phyloP scores from a whole-genome alignment of 2,797 vertebrate species.

The Hydrocynus forskahlii region DNA sequence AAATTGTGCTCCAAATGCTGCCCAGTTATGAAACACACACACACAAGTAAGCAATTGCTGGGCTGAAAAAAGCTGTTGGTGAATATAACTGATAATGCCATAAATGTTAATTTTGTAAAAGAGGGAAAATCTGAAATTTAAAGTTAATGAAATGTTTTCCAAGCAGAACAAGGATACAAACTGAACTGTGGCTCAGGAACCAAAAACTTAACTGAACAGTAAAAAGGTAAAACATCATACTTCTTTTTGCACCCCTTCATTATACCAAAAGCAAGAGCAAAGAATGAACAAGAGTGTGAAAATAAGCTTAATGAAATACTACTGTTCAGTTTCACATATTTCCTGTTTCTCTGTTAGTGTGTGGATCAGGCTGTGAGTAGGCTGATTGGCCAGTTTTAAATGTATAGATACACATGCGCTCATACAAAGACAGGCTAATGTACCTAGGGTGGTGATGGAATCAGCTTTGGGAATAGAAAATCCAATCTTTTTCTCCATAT shows the following conservation, averaged over 20 bases:
- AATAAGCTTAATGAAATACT: neutral
- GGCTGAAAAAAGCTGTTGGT: too few relatives aligned
- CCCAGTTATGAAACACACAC: too few relatives aligned
- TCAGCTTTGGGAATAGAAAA: constrained; percentile 37
- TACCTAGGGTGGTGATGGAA: constrained; percentile 35
- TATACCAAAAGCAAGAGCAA: neutral
- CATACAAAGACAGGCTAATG: constrained; percentile 5
- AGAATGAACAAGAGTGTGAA: neutral
- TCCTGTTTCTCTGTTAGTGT: constrained; percentile 21
- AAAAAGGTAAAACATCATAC: too few relatives aligned
- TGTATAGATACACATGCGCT: constrained; percentile 10
- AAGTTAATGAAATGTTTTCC: too few relatives aligned
- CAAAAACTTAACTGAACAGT: too few relatives aligned
- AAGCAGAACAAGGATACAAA: too few relatives aligned
- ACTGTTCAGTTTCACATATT: constrained; percentile 1
- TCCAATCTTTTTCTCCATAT: constrained; percentile 37
- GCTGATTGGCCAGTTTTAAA: constrained; percentile 37
- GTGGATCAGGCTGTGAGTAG: constrained; percentile 34
- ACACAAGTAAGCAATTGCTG: too few relatives aligned
- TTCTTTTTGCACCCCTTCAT: neutral
- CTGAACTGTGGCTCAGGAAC: too few relatives aligned
- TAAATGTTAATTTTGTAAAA: too few relatives aligned
- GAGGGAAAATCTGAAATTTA: too few relatives aligned
- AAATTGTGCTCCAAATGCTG: too few relatives aligned
- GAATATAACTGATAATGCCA: too few relatives aligned